Evolutionary conservation across 1,140 invertebrate species (phyloP).

Genomic region (Drosophila malerkotliana): DNA sequence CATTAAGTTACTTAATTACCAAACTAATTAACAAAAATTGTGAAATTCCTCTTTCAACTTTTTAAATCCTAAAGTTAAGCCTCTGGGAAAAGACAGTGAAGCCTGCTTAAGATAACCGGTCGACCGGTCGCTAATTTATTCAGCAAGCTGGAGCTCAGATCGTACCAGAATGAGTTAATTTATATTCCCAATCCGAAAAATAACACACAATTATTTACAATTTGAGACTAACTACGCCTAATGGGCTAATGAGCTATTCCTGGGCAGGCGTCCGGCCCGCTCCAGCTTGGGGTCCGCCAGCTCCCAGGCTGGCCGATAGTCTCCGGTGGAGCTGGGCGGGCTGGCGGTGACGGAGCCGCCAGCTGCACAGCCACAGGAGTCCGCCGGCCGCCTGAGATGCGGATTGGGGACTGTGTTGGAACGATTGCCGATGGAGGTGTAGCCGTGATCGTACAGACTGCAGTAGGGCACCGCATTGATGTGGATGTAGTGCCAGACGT

Average conservation of each 20-base stretch:
- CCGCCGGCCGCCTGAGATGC: conserved; percentile 85
- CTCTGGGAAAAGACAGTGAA: background rate
- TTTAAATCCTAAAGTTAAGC: background rate
- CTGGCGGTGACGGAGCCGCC: conserved; percentile 50
- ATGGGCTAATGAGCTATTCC: conserved; percentile 12
- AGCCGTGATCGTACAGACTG: conserved; percentile 94
- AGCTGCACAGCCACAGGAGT: conserved; percentile 70
- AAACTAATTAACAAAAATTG: background rate
- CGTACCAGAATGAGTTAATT: conserved; percentile 6
- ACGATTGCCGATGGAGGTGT: conserved; percentile 93
- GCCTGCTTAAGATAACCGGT: background rate
- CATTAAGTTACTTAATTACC: background rate
- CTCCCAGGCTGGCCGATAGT: conserved; percentile 91
- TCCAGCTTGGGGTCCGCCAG: conserved; percentile 89
- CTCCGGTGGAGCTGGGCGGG: conserved; percentile 35
- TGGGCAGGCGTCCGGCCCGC: conserved; percentile 87
- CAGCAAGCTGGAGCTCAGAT: background rate
- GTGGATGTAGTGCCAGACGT: conserved; percentile 95
- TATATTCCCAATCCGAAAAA: conserved; percentile 9
- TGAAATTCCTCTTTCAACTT: background rate
- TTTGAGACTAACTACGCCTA: conserved; percentile 27
- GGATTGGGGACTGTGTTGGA: conserved; percentile 93
- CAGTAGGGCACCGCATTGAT: conserved; percentile 93
- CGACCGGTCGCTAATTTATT: conserved; percentile 7
- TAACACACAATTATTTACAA: conserved; percentile 22